These are phyloP conservation scores for Zaprionus bogoriensis DNA, from an alignment of 2,888 invertebrate genomes.

Conservation along the genomic window DNA sequence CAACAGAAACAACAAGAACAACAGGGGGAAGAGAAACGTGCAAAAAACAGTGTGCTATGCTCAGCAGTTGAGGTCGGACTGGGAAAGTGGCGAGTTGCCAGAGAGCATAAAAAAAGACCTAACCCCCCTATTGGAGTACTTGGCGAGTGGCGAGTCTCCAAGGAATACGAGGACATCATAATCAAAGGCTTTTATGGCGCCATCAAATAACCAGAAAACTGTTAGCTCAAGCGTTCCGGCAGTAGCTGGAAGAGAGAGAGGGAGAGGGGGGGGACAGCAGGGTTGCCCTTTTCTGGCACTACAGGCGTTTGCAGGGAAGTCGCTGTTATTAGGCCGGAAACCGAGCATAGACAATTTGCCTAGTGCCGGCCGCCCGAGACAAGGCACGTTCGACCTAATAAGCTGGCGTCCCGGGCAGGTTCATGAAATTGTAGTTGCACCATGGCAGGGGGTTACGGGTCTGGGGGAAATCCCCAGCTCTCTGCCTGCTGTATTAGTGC, in stretches of 20 bases:
- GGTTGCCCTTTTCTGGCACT: constrained; percentile 32
- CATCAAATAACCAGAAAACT: constrained; percentile 67
- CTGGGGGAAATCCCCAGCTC: neutral
- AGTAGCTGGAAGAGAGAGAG: neutral
- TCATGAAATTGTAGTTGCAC: neutral
- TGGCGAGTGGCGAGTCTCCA: constrained; percentile 45
- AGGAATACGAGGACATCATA: constrained; percentile 60
- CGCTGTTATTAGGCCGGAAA: constrained; percentile 55
- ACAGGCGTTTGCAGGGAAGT: neutral
- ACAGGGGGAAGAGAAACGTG: too few relatives aligned
- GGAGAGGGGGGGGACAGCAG: neutral
- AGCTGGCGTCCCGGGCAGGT: constrained; percentile 29
- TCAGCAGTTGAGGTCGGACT: constrained; percentile 5
- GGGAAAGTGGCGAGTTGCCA: constrained; percentile 2
- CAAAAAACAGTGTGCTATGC: neutral
- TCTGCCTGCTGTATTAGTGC: constrained; percentile 26
- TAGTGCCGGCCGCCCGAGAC: constrained; percentile 42
- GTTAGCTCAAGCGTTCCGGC: constrained; percentile 45
- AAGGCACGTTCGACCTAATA: constrained; percentile 75
- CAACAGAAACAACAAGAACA: constrained; percentile 23
- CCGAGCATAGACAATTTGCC: constrained; percentile 50
- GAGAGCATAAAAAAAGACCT: constrained; percentile 4
- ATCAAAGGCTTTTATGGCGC: constrained; percentile 73
- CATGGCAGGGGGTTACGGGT: neutral
- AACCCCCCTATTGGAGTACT: constrained; percentile 16